Evolutionary conservation across 2,888 invertebrate genomes (phyloP).

Genomic region (Isoperla grammatica): DNA sequence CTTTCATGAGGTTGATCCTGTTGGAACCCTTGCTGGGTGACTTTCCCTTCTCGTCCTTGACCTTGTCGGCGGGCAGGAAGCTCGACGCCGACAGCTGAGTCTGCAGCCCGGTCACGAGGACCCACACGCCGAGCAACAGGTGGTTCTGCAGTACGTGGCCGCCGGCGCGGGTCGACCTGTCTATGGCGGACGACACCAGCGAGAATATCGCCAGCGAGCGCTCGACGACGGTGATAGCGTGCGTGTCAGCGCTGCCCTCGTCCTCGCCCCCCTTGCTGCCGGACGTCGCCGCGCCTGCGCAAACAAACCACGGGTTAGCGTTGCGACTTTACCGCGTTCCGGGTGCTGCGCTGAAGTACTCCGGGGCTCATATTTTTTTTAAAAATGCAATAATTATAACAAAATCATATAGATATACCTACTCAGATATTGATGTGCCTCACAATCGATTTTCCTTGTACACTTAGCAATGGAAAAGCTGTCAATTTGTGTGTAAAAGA

Average conservation of each 20-base stretch:
- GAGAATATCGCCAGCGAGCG: constrained; percentile 83
- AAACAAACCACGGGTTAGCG: too few relatives aligned
- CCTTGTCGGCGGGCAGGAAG: constrained; percentile 38
- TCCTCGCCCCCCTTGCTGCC: constrained; percentile 45
- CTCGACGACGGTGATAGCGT: constrained; percentile 78
- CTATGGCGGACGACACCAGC: constrained; percentile 72
- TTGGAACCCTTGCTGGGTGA: constrained; percentile 55
- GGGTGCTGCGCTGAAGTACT: too few relatives aligned
- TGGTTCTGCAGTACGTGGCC: constrained; percentile 88
- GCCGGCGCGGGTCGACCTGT: constrained; percentile 78
- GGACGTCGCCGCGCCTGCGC: constrained; percentile 37
- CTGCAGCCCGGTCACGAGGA: constrained; percentile 80
- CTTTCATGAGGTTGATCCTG: constrained; percentile 64
- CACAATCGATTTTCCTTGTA: too few relatives aligned
- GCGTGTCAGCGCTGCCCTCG: constrained; percentile 76
- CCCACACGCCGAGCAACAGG: constrained; percentile 82
- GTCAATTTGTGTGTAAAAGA: too few relatives aligned
- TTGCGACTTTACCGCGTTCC: too few relatives aligned
- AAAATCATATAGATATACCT: too few relatives aligned
- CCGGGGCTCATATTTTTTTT: too few relatives aligned
- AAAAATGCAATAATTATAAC: too few relatives aligned
- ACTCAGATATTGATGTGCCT: too few relatives aligned
- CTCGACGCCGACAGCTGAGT: constrained; percentile 66
- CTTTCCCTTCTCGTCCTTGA: constrained; percentile 52
- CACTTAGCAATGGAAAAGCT: too few relatives aligned